Conservation (phyloP, 1,140 invertebrate genomes). For the Steinernema khuongi region DNA sequence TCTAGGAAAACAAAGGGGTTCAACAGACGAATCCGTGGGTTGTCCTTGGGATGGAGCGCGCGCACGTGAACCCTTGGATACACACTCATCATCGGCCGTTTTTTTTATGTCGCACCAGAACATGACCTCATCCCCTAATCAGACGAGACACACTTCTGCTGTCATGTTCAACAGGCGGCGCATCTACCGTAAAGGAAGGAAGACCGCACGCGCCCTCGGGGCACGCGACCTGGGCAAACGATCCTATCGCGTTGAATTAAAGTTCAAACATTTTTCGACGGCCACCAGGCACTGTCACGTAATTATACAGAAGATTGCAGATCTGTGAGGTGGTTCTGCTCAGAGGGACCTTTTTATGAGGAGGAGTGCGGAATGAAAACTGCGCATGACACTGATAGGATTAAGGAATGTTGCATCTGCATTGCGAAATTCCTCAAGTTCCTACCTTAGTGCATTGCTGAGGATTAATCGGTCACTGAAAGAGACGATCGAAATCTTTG, state of each 20-base stretch:
- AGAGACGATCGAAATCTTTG: background rate
- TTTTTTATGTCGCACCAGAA: background rate
- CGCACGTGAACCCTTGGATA: slow-evolving; percentile 3
- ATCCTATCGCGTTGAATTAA: background rate
- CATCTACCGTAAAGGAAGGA: background rate
- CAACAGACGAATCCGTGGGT: slow-evolving; percentile 12
- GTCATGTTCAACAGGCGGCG: slow-evolving; percentile 5
- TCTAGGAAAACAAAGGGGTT: slow-evolving; percentile 11
- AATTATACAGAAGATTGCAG: no score
- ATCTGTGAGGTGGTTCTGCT: background rate
- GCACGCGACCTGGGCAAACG: background rate
- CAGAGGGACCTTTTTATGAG: background rate
- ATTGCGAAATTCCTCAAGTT: background rate
- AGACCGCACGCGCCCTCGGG: background rate
- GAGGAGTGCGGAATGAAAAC: background rate
- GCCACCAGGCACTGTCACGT: no score
- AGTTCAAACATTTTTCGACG: background rate
- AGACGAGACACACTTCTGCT: background rate
- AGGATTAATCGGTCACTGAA: background rate
- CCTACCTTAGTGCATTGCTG: background rate
- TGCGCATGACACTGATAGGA: background rate
- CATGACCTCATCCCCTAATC: slow-evolving; percentile 5
- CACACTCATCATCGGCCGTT: background rate
- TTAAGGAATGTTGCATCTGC: background rate
- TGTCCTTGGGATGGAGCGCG: slow-evolving; percentile 8